Base-by-base conservation (phyloP, 1,140 invertebrate species). In the Epicauta chinensis region DNA sequence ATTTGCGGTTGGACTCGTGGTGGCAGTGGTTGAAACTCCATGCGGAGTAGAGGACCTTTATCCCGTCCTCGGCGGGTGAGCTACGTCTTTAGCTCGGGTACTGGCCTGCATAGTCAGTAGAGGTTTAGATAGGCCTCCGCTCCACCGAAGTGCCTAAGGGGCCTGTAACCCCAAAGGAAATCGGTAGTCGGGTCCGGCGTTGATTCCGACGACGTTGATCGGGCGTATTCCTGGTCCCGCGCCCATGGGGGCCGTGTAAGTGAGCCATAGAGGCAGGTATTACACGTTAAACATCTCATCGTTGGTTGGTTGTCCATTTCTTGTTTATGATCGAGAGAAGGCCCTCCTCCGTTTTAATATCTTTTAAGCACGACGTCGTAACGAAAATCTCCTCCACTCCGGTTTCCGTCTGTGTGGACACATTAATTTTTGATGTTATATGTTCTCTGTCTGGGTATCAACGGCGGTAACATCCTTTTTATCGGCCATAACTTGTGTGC, bases 181-280 rank as follows among this genome's bases (percentile, higher is more conserved):
- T 34, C 10, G 32, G 2, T 34, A 34, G 32, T n/a, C n/a, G n/a
- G n/a, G n/a, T n/a, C 10, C n/a, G 32, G 12, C 10, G 11, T 10
- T 34, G 6, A 10, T 10, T 34, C 6, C 32, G 17, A 7, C 17
- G 17, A 23, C 17, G 32, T 10, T 34, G 32, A 34, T 34, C n/a
- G 2, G 1, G 32, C 32, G 32, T 34, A 12, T 9, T 34, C 32
- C n/a, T 10, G 12, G 11, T 34, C n/a, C 32, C 32, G 5, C 32
- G 32, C 32, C 32, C 32, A 34, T 9, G 32, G 1, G 32, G 32
- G 32, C 32, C 32, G 32, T 34, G 32, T 34, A 10, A 10, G 10
- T 7, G 32, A 11, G 10, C 32, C 32, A 68, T 45, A 66, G 69
- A 50, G 63, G 62, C 7, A 14, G 56, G 1, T 66, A 69, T 56